Base-by-base conservation (phyloP, 2,888 invertebrate genomes). In the Leptopilina myrica region DNA sequence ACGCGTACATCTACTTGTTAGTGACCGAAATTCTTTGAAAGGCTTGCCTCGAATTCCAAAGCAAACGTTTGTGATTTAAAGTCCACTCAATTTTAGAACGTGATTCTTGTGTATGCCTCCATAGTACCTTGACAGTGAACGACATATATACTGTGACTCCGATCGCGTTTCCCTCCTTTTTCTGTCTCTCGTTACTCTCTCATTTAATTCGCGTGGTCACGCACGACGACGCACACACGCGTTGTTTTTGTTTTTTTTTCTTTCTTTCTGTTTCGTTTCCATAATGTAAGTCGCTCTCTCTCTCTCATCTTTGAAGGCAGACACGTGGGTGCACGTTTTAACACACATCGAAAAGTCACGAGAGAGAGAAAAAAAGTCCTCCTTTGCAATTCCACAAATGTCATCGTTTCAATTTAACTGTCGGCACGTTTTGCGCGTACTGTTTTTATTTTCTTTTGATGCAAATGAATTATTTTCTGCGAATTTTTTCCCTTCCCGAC, bases 91-190 rank as follows among this genome's bases (percentile, higher is more conserved):
- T 80, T 79, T 80, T 78, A 82, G 82, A 80, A 80, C 79, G 80
- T 66, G 76, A 78, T 79, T 33, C 69, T 33, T 26, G 53, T 26
- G 53, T 73, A 46, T 79, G 76, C 79, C 64, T 53, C 77, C 20
- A 20, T 15, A 14, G 78, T 69, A 77, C 79, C 77, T 82, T 79
- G 80, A 76, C 78, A 64, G 62, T 78, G 80, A 93, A 93, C 87
- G 76, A 75, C 76, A 76, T 64, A 43, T 43, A 43, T 43, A 59
- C 67, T 69, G 33, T 33, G 80, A 43, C 75, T 76, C 78, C 75
- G 80, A 79, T 79, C 65, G 77, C 73, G 64, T 79, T 79, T 82
- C 79, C 77, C 78, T 76, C 66, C 76, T 82, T 81, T 49, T 49
- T 49, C 56, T 67, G 81, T 77, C 75, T 81, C 76, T 65, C 56